Conservation (phyloP, 2,888 invertebrate species). For the Amiota communis region DNA sequence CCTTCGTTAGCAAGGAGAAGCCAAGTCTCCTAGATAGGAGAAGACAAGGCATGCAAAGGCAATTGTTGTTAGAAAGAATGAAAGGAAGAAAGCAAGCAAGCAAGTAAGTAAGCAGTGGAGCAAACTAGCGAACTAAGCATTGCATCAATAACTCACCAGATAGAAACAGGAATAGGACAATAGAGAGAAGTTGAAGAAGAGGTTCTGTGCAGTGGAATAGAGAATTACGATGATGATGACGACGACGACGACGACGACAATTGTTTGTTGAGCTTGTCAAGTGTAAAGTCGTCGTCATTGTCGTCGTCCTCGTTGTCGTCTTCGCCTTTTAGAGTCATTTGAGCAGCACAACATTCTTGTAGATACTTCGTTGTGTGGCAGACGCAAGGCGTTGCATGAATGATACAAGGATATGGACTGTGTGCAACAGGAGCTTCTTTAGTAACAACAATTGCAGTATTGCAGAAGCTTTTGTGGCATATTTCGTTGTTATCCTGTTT, state of each 20-base stretch:
- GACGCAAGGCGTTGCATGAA: not conserved
- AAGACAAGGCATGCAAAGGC: not conserved
- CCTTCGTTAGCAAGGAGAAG: constrained; percentile 2
- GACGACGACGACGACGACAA: constrained; percentile 55
- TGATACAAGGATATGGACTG: constrained; percentile 8
- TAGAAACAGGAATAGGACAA: no score
- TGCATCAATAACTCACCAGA: constrained; percentile 26
- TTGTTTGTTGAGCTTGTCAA: constrained; percentile 64
- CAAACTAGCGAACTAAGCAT: constrained; percentile 20
- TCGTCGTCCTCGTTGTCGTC: constrained; percentile 6
- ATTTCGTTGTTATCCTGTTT: constrained; percentile 36
- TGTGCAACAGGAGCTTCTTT: constrained; percentile 21
- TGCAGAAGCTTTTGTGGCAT: constrained; percentile 21
- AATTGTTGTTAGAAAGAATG: constrained; percentile 35
- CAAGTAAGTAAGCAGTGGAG: constrained; percentile 44
- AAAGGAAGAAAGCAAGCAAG: constrained; percentile 50
- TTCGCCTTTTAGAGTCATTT: not conserved
- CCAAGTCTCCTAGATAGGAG: no score
- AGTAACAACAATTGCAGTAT: not conserved
- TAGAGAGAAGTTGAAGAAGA: constrained; percentile 24
- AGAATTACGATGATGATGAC: constrained; percentile 10
- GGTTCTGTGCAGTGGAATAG: not conserved
- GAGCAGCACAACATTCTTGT: not conserved
- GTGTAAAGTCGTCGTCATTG: constrained; percentile 46
- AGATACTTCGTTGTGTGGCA: not conserved